Evolutionary conservation across 2,888 invertebrate species (phyloP), one percentile per base, ranked within the genome.

Genomic region (Parapristionchus giblindavisi): DNA sequence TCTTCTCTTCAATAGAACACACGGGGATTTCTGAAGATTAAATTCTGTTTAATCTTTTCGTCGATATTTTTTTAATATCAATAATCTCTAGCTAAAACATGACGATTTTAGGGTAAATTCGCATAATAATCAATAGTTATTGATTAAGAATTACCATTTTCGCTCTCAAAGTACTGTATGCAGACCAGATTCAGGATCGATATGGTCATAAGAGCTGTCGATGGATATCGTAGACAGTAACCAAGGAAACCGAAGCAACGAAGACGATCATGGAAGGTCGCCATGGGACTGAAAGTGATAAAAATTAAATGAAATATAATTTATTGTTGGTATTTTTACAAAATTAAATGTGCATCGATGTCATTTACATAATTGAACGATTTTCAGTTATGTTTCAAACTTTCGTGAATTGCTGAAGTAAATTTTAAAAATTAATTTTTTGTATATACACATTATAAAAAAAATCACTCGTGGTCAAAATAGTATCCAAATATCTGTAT

Each of bases 381-480:
- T 36, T 61, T 34, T 38, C 36, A 61, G 11, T 61, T 34, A n/a
- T 61, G 3, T 61, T 27, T 40, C 4, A 21, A 61, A 24, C 11
- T 56, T 56, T 17, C 8, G 54, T n/a, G 54, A 5, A 54, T 48
- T 48, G 17, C 48, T 11, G 48, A 14, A 48, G 14, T n/a, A n/a
- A n/a, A n/a, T n/a, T n/a, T n/a, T n/a, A n/a, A n/a, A n/a, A n/a
- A n/a, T n/a, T n/a, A n/a, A n/a, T n/a, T n/a, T 48, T 48, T 11
- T 11, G 54, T 29, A 61, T 61, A 11, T 4, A 5, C 29, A 14
- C 27, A 24, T 40, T 14, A 43, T 32, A 27, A 65, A 5, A 14
- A 8, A n/a, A 52, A 43, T 61, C 48, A 73, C 73, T 73, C 73
- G 36, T 73, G 29, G 24, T 73, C 73, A 36, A 73, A 73, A 51